Evolutionary conservation across 2,113 vertebrate genomes (phyloP), one percentile per base, ranked within the genome.

Genomic region (Coregonus clupeaformis): DNA sequence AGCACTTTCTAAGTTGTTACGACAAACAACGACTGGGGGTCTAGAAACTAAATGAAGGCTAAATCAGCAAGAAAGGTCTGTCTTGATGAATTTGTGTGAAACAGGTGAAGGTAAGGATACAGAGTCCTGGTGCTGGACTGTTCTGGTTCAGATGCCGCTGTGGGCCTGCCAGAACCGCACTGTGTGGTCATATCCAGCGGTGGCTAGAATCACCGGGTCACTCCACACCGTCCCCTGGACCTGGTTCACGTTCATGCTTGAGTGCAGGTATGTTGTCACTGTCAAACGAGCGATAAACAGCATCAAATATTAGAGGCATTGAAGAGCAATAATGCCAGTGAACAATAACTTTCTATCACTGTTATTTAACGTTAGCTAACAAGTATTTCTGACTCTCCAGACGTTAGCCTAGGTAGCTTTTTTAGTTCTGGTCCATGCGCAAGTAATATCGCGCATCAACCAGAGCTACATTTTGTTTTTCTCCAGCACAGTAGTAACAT

Each of bases 111-210:
- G 47, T 57, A 82, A 95, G 94, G 97, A 98, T 99, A 98, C 97
- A 0, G 97, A 99, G 90, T 99, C 97, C 88, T 99, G 97, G 82
- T 99, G 97, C 90, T 99, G 97, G 45, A 98, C 97, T 0, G 97
- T 98, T 70, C 97, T 93, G 6, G 97, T 98, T 83, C 97, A 99
- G 83, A 99, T 97, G 13, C 97, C 97, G 65, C 97, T 99, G 92
- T 98, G 97, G 68, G 97, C 97, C 92, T 99, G 97, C 97, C 97
- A 99, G 90, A 99, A 99, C 2, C 97, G 94, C 76, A 99, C 97
- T 0, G 97, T 99, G 88, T 99, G 97, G 90, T 99, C 97, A 80
- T 99, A 99, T 52, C 97, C 97, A 1, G 97, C 97, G 1, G 97
- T 98, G 82, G 97, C 97, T 77, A 99, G 89, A 80, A 99, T 98